Conservation (phyloP, 37 sponge, comb jelly and placozoan species). For the Halisarca cf. caerulea region DNA sequence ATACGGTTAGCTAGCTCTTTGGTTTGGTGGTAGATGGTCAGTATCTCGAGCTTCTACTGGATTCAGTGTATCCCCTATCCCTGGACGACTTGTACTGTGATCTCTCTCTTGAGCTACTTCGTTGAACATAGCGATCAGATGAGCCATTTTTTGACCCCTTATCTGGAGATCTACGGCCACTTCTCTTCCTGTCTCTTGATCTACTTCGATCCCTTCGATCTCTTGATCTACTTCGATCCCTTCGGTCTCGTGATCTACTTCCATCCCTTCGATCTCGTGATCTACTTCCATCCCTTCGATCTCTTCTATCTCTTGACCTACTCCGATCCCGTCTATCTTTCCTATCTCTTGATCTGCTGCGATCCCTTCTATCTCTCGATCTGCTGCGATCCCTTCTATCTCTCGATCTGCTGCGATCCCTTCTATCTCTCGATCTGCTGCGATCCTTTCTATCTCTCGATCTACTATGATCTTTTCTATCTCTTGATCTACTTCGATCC, state of each 20-base stretch:
- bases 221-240: constrained; percentile 18
- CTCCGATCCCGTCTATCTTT: not conserved
- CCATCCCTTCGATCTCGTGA: not conserved
- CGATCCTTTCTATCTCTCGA: constrained; percentile 24
- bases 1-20: too few species aligned
- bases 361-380: not conserved
- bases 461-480: too few species aligned
- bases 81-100: too few species aligned
- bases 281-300: too few species aligned
- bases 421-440: constrained; percentile 17
- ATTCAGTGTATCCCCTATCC: too few species aligned
- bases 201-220: not conserved
- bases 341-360: not conserved
- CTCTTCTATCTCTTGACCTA: constrained; percentile 14
- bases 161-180: constrained; percentile 16
- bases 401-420: constrained; percentile 24
- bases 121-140: not conserved
- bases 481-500: constrained; percentile 16
- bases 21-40: too few species aligned
- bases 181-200: constrained; percentile 11
- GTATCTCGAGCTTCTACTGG: too few species aligned
- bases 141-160: constrained; percentile 14
- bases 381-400: not conserved
- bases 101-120: constrained; percentile 34
- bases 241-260: constrained; percentile 32